Percentiles rank a stretch among this genome's conserved stretches.
These are phyloP conservation scores for Epicauta chinensis DNA, from an alignment of 1,140 invertebrate genomes.

Conservation along the genomic window DNA sequence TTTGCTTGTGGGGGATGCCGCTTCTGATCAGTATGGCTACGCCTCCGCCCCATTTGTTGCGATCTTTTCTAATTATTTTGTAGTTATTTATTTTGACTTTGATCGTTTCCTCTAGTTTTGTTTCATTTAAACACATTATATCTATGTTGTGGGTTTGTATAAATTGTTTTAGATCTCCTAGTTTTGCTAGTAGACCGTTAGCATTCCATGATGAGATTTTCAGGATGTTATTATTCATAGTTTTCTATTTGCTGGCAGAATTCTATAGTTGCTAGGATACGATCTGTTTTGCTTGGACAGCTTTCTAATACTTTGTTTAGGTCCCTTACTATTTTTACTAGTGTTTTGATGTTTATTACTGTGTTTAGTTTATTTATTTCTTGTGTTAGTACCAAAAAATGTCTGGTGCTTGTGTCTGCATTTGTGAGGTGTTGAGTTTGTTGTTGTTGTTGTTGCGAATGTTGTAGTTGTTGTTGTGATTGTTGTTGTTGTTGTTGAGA, in stretches of 20 bases:
- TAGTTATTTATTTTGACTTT: neutral
- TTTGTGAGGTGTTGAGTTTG: too few species aligned
- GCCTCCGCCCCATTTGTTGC: too few species aligned
- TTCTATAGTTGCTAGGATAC: neutral
- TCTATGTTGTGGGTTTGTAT: neutral
- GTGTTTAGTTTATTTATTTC: constrained; percentile 1
- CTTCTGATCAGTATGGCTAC: too few species aligned
- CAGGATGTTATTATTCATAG: neutral
- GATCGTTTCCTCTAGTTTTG: neutral
- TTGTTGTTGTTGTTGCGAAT: too few species aligned
- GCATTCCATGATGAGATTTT: constrained; percentile 7
- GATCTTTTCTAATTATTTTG: too few species aligned
- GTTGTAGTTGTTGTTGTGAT: too few species aligned
- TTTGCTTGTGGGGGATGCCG: neutral
- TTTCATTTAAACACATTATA: constrained; percentile 2
- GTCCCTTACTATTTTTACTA: neutral
- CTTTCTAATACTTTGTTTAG: neutral
- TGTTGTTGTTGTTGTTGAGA: too few species aligned
- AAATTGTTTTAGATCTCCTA: neutral
- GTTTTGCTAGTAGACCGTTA: constrained; percentile 1
- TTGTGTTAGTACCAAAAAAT: too few species aligned
- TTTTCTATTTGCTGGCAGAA: neutral
- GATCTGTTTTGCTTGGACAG: neutral
- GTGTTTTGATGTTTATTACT: constrained; percentile 2
- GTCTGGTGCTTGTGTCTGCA: too few species aligned